Evolutionary conservation across 2,113 vertebrate genomes (phyloP), one percentile per base, ranked within the genome.

Genomic region (Argyrosomus japonicus): DNA sequence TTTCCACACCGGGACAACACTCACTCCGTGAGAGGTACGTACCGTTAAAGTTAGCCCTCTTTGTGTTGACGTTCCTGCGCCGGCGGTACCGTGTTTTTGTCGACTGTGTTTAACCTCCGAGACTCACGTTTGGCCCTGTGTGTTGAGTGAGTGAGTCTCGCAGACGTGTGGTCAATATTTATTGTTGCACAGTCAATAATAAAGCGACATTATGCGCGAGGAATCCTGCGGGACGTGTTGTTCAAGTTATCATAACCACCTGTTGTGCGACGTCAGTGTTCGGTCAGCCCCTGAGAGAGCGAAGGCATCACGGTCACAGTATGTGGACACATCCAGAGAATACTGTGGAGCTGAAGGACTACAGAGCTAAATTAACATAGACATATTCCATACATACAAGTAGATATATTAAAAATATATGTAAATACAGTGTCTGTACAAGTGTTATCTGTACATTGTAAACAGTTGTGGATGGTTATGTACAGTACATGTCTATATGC

Each of bases 211-310:
- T 23, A 9, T 61, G 32, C n/a, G 1, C 2, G 29, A 71, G 32
- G 82, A 62, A 81, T 85, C 77, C 57, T 53, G 75, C 25, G 17
- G 62, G 71, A 80, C 85, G 71, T 73, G 87, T 65, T 63, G 60
- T 36, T 15, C 64, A n/a, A 60, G 19, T 73, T 29, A 17, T 40
- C 57, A 12, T 40, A 40, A 40, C 68, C 90, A 90, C 89, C 91
- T 90, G 83, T 88, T 78, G 85, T 45, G 6, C 13, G 17, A 53
- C 40, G 69, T 88, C 77, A 77, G 8, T 29, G 3, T n/a, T 9
- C 23, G 29, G 25, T 2, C 21, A 57, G 10, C 18, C 2, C 21
- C 5, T 17, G 40, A 57, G 27, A 27, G 25, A 43, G 51, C 15
- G 3, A 23, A 19, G 4, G 14, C 25, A 50, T 14, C 45, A 47